phyloP scores from a whole-genome alignment of 2,113 vertebrate species.

The Nerophis lumbriciformis region DNA sequence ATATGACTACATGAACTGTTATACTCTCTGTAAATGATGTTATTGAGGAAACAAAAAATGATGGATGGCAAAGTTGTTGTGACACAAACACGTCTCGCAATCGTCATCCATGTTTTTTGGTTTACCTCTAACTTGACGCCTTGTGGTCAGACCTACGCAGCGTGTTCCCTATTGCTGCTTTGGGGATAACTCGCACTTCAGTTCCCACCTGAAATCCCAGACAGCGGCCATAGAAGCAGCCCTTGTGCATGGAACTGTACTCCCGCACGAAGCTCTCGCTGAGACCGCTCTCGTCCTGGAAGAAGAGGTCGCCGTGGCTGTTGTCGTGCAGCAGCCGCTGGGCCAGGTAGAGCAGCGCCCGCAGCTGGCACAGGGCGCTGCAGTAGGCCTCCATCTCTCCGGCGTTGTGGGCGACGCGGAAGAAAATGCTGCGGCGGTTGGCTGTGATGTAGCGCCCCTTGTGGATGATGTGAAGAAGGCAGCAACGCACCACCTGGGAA shows the following conservation, averaged over 20 bases:
- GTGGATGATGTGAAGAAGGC: conserved; percentile 84
- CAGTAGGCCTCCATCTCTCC: conserved; percentile 87
- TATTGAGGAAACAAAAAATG: too few species aligned
- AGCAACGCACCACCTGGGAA: conserved; percentile 77
- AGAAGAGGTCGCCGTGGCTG: conserved; percentile 79
- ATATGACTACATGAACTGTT: too few species aligned
- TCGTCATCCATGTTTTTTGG: too few species aligned
- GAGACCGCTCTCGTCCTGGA: conserved; percentile 77
- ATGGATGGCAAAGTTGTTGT: too few species aligned
- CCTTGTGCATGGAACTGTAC: conserved; percentile 85
- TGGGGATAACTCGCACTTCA: too few species aligned
- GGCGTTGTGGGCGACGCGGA: conserved; percentile 80
- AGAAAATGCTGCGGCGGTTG: conserved; percentile 87
- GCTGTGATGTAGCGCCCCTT: conserved; percentile 84
- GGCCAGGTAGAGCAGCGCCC: conserved; percentile 82
- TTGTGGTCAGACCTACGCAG: too few species aligned
- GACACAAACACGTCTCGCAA: too few species aligned
- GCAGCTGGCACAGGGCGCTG: conserved; percentile 82
- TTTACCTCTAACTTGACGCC: too few species aligned
- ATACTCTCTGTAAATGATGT: too few species aligned
- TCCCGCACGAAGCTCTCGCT: conserved; percentile 79
- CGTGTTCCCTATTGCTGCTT: too few species aligned
- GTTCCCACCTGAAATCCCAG: conserved; percentile 85
- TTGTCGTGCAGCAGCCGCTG: conserved; percentile 82
- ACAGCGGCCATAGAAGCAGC: conserved; percentile 90